Evolutionary conservation across 2,797 vertebrate species (phyloP).

Genomic region (Crocidura indochinensis): DNA sequence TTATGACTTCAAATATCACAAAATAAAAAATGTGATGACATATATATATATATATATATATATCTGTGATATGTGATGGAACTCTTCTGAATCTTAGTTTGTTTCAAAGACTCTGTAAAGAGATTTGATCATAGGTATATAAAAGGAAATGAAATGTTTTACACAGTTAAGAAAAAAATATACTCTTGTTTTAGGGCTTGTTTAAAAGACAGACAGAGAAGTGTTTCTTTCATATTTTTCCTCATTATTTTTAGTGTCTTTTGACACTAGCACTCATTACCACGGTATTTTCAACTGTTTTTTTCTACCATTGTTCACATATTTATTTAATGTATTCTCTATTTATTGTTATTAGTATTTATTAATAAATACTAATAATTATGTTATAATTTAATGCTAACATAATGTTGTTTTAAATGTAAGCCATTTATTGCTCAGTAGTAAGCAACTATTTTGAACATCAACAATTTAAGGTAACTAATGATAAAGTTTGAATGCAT

Average conservation of each 20-base stretch:
- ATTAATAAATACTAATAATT: too few species aligned
- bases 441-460: too few species aligned
- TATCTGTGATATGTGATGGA: background rate
- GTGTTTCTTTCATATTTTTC: background rate
- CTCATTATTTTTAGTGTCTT: background rate
- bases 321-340: background rate
- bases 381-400: too few species aligned
- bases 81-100: background rate
- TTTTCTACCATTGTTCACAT: background rate
- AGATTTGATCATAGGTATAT: background rate
- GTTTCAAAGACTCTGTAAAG: background rate
- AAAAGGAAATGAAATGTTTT: background rate
- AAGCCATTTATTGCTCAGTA: too few species aligned
- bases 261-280: background rate
- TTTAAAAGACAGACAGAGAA: background rate
- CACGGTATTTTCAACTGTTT: background rate
- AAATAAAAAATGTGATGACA: background rate
- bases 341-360: too few species aligned
- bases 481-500: too few species aligned
- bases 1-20: background rate
- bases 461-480: too few species aligned
- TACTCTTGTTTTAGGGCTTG: background rate
- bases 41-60: slow-evolving; percentile 34
- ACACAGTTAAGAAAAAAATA: background rate
- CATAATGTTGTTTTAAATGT: too few species aligned